Evolutionary conservation across 2,797 vertebrate genomes (phyloP).

Genomic region (Momotus momota): DNA sequence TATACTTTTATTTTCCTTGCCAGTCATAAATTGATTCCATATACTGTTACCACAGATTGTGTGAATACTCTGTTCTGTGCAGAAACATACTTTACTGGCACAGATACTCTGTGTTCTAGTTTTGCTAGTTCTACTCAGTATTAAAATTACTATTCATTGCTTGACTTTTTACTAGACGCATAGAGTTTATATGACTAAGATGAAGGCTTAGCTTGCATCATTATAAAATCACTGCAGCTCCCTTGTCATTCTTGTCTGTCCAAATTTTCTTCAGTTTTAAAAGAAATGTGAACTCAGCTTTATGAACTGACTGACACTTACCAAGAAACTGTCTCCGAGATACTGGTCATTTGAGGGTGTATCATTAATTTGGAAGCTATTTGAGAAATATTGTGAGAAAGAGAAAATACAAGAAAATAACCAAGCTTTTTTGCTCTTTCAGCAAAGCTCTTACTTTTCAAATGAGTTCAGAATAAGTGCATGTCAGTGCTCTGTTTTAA

Average conservation of each 20-base stretch:
- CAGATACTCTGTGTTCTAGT: not conserved
- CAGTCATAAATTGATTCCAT: constrained; percentile 74
- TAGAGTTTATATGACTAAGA: not conserved
- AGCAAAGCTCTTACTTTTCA: not conserved
- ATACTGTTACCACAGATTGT: constrained; percentile 30
- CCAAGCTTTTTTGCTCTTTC: not conserved
- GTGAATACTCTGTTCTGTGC: constrained; percentile 35
- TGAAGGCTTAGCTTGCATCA: not conserved
- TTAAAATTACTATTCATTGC: not conserved
- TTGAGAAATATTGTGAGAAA: not conserved
- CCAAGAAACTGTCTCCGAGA: not conserved
- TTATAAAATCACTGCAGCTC: not conserved
- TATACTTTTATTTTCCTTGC: constrained; percentile 64
- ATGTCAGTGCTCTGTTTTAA: not conserved
- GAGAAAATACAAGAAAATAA: not conserved
- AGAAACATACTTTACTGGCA: constrained; percentile 35
- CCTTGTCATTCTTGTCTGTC: not conserved
- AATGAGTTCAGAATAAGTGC: not conserved
- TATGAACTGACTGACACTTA: not conserved
- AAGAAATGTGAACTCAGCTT: not conserved
- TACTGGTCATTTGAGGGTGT: not conserved
- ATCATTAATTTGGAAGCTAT: not conserved
- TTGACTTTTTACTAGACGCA: not conserved
- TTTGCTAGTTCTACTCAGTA: not conserved
- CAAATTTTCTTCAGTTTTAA: not conserved